phyloP scores from a whole-genome alignment of 1,140 invertebrate species.

The Lethocerus indicus region DNA sequence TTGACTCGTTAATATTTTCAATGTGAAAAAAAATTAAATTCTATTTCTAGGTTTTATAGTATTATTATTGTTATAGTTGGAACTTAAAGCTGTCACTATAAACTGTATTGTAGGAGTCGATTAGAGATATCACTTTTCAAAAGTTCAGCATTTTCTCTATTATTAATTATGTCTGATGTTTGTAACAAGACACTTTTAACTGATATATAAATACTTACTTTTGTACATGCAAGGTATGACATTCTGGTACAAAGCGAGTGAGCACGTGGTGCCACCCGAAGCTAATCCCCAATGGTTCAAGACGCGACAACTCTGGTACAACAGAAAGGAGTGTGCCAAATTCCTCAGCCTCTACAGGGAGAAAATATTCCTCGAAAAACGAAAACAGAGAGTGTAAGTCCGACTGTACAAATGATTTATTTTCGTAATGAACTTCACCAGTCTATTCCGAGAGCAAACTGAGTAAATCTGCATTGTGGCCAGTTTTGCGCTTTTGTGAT shows the following conservation, averaged over 20 bases:
- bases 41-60: too few species aligned
- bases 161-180: too few species aligned
- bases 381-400: constrained; percentile 3
- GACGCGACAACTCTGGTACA: neutral
- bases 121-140: neutral
- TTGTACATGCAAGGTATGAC: constrained; percentile 5
- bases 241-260: constrained; percentile 8
- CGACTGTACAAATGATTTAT: too few species aligned
- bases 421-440: too few species aligned
- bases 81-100: neutral
- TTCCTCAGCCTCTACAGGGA: constrained; percentile 6
- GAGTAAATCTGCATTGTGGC: too few species aligned
- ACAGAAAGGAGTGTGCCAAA: constrained; percentile 5
- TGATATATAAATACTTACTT: too few species aligned
- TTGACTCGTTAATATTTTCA: too few species aligned
- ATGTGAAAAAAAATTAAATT: too few species aligned
- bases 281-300: neutral
- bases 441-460: too few species aligned
- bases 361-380: constrained; percentile 5
- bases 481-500: too few species aligned
- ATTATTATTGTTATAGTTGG: neutral
- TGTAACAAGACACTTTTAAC: too few species aligned
- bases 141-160: too few species aligned
- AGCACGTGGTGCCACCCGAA: constrained; percentile 7
- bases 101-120: neutral